A percentile compares a stretch with the other conserved stretches of the same genome.
Conservation (phyloP, 1,140 invertebrate genomes). For the Anoplolepis gracilipes region DNA sequence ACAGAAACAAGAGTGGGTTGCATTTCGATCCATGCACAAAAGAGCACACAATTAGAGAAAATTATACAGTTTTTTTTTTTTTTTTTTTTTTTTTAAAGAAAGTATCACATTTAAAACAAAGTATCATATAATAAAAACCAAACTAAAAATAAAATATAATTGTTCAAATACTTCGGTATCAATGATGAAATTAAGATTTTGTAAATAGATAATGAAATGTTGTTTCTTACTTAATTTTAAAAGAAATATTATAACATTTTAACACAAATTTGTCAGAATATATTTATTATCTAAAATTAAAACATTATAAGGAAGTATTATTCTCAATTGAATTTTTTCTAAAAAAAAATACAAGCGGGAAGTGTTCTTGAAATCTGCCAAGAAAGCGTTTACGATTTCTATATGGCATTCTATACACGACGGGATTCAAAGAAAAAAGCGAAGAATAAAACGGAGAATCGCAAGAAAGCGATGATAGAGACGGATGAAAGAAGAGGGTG, state of each 20-base stretch:
- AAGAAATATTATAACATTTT: background rate
- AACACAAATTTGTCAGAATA: background rate
- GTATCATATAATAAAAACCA: background rate
- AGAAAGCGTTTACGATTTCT: slow-evolving; percentile 16
- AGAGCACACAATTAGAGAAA: background rate
- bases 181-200: slow-evolving; percentile 12
- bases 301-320: background rate
- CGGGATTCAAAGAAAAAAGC: slow-evolving; percentile 13
- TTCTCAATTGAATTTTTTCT: background rate
- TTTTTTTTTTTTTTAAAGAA: too few species aligned
- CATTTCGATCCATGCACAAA: background rate
- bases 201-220: background rate
- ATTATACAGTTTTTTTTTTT: background rate
- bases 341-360: background rate
- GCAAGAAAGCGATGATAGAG: slow-evolving; percentile 30
- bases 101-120: background rate
- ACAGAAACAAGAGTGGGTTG: background rate
- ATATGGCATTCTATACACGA: background rate
- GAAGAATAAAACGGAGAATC: slow-evolving; percentile 19
- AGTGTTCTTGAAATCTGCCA: background rate
- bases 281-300: background rate
- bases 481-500: slow-evolving; percentile 1
- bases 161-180: background rate
- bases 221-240: background rate
- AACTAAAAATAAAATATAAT: background rate